Percentiles rank a stretch among this genome's conserved stretches.
These are phyloP conservation scores for Drosophila pseudoobscura DNA, from an alignment of 1,140 invertebrate genomes.

Conservation along the genomic window DNA sequence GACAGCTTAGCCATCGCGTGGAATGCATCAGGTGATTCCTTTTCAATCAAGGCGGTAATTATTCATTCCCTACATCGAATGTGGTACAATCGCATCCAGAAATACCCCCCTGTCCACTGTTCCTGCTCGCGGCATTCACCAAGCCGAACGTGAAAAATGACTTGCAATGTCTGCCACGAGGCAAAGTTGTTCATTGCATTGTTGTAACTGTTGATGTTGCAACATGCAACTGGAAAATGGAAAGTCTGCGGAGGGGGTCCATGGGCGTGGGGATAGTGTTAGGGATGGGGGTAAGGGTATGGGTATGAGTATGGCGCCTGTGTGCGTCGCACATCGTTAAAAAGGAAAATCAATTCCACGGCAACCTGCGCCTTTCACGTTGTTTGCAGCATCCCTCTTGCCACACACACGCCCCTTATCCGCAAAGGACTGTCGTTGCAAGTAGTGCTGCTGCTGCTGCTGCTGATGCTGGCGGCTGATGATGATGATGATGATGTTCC, in stretches of 20 bases:
- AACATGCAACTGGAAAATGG: slow-evolving; percentile 38
- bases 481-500: slow-evolving; percentile 23
- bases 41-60: background rate
- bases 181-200: slow-evolving; percentile 42
- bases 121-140: slow-evolving; percentile 6
- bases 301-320: background rate
- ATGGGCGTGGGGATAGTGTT: background rate
- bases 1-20: too few species aligned
- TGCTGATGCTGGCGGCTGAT: slow-evolving; percentile 26
- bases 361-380: slow-evolving; percentile 29
- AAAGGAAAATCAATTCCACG: slow-evolving; percentile 54
- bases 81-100: slow-evolving; percentile 5
- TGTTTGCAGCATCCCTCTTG: slow-evolving; percentile 20
- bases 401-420: background rate
- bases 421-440: slow-evolving; percentile 1
- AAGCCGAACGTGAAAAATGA: slow-evolving; percentile 42
- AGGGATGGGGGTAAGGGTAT: background rate
- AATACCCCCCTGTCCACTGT: slow-evolving; percentile 13
- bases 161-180: slow-evolving; percentile 40
- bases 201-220: slow-evolving; percentile 52
- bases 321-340: slow-evolving; percentile 36
- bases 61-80: too few species aligned
- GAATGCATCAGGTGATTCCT: background rate
- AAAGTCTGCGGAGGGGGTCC: slow-evolving; percentile 39
- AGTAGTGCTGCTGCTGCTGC: slow-evolving; percentile 29